Conservation (phyloP, 2,888 invertebrate genomes). For the Bugulina stolonifera region DNA sequence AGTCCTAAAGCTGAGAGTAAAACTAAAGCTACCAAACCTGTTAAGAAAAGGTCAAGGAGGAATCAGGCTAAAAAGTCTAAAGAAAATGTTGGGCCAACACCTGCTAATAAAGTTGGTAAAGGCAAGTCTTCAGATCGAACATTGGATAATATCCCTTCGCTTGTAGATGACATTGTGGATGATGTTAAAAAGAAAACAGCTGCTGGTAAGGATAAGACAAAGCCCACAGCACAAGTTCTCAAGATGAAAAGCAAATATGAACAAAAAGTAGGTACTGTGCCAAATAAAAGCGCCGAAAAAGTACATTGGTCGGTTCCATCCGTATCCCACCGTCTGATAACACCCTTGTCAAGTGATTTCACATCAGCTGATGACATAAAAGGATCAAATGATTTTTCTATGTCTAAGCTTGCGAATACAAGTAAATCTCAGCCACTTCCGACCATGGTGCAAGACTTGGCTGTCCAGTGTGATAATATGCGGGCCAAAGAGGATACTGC, state of each 20-base stretch:
- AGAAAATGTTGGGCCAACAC: neutral
- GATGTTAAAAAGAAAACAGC: no score
- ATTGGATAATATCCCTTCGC: neutral
- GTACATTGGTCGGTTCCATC: neutral
- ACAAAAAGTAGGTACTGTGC: neutral
- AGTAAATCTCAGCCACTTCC: no score
- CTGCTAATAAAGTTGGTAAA: neutral
- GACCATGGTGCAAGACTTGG: no score
- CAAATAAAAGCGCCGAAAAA: neutral
- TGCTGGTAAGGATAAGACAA: neutral
- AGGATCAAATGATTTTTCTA: no score
- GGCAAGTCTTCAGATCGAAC: conserved; percentile 1
- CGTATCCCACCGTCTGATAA: neutral
- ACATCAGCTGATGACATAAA: no score
- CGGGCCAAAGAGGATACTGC: neutral
- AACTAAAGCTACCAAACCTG: neutral
- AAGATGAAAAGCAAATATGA: neutral
- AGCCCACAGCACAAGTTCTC: neutral
- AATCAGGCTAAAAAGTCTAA: neutral
- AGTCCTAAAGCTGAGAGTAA: no score
- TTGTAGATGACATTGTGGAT: neutral
- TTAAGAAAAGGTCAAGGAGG: neutral
- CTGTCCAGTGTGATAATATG: neutral
- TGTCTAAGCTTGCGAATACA: no score
- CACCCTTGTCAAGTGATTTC: no score